Evolutionary conservation across 2,113 vertebrate species (phyloP).

Genomic region (Salvelinus sp.): DNA sequence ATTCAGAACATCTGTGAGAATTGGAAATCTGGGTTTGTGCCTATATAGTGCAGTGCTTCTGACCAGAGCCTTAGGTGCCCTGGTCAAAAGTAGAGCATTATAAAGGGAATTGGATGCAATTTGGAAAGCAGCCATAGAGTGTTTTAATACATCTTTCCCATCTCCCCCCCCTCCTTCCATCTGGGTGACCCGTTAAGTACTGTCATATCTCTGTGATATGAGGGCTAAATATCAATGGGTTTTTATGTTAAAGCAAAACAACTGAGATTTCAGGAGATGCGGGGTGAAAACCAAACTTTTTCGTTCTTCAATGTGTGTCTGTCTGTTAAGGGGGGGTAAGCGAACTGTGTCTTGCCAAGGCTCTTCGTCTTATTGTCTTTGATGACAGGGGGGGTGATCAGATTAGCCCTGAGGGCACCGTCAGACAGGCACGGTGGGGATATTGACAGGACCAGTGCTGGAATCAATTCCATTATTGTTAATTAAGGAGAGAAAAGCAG

Average conservation of each 20-base stretch:
- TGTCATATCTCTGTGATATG: neutral
- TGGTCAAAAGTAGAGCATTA: neutral
- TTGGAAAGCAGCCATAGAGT: too few species aligned
- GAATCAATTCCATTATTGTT: too few species aligned
- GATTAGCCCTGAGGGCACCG: neutral
- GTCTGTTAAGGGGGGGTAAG: neutral
- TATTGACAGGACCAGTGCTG: neutral
- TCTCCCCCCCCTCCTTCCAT: too few species aligned
- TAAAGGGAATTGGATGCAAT: neutral
- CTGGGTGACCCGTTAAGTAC: neutral
- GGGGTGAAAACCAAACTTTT: neutral
- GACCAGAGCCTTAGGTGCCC: neutral
- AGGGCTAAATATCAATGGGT: slow-evolving; percentile 33
- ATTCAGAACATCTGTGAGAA: slow-evolving; percentile 7
- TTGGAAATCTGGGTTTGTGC: too few species aligned
- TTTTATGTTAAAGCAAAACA: slow-evolving; percentile 9
- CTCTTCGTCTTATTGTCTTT: neutral
- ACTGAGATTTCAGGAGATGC: neutral
- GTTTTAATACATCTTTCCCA: slow-evolving; percentile 41
- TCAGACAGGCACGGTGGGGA: neutral
- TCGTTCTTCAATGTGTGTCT: slow-evolving; percentile 3
- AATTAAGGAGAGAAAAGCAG: neutral
- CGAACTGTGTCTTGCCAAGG: neutral
- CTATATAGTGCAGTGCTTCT: neutral
- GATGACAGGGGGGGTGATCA: slow-evolving; percentile 12